These are phyloP conservation scores for Lichenostomus cassidix DNA, from an alignment of 2,113 vertebrate genomes.

Conservation along the genomic window DNA sequence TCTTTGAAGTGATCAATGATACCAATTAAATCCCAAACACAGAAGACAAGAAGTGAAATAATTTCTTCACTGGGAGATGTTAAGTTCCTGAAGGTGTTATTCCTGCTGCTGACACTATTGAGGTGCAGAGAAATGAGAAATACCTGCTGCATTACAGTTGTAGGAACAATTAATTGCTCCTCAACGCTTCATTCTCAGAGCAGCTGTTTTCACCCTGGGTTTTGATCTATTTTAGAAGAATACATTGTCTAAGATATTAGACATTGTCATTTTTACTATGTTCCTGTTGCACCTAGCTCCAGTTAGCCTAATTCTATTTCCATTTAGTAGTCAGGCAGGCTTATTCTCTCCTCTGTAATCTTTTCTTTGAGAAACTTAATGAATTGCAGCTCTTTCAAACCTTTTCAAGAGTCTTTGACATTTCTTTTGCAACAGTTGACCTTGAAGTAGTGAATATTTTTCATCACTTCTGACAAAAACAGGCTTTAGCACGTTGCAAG, in stretches of 20 bases:
- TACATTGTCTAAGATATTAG: background rate
- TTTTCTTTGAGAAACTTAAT: background rate
- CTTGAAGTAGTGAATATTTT: background rate
- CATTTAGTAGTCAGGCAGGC: background rate
- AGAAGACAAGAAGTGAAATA: background rate
- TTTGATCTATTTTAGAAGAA: background rate
- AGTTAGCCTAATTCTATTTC: background rate
- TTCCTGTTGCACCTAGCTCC: background rate
- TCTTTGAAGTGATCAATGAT: background rate
- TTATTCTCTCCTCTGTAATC: background rate
- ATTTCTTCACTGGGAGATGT: background rate
- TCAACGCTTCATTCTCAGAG: background rate
- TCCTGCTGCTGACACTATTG: background rate
- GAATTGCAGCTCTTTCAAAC: background rate
- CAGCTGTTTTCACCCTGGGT: background rate
- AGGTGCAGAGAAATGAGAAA: background rate
- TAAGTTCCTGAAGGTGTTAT: background rate
- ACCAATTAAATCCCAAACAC: background rate
- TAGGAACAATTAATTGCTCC: background rate
- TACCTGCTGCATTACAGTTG: background rate
- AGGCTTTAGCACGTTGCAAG: background rate
- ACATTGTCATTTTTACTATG: background rate
- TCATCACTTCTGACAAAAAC: background rate
- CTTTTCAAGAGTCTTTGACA: background rate
- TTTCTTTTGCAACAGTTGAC: background rate